Evolutionary conservation across 2,888 invertebrate species (phyloP), one percentile per base, ranked within the genome.

Genomic region (Dryadula phaetusa): DNA sequence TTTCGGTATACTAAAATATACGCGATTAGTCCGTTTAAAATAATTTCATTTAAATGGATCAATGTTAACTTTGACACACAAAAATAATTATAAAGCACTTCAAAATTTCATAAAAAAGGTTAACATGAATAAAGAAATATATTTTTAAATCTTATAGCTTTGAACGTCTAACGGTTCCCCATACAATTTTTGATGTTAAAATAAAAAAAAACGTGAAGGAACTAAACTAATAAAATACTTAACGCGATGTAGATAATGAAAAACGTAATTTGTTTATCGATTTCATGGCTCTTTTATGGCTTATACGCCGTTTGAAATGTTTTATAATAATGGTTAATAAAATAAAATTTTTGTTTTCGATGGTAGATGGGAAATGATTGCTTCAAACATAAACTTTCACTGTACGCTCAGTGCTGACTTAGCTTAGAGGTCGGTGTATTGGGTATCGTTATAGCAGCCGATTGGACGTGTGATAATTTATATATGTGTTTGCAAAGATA

Each of bases 261-360:
- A 60, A 14, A 1, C 6, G 60, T 46, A 32, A 46, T n/a, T 60
- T 60, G 32, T 46, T 60, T 60, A 60, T 46, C 32, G 20, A 46
- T 14, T 46, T 60, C 18, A 44, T 60, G 44, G 28, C 42, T 60
- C 3, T 28, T 60, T 44, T 60, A 60, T 60, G 16, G 44, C 28
- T 18, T 44, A 4, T 46, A 28, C 40, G 42, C 14, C 25, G 42
- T 14, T 44, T 14, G 28, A 32, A 60, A 32, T 60, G 32, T 16
- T n/a, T 58, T 12, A 40, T 44, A 28, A 44, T 58, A 34, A 25
- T 42, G 25, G 28, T 16, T 28, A 32, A 60, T 60, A 60, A 44
- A 60, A 60, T 60, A 46, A 32, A 14, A n/a, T 32, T 60, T 32
- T 32, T 60, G 44, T 46, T 28, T 32, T 60, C 44, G 32, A 28